Evolutionary conservation across 2,797 vertebrate genomes (phyloP).

Genomic region (Vireo griseus): DNA sequence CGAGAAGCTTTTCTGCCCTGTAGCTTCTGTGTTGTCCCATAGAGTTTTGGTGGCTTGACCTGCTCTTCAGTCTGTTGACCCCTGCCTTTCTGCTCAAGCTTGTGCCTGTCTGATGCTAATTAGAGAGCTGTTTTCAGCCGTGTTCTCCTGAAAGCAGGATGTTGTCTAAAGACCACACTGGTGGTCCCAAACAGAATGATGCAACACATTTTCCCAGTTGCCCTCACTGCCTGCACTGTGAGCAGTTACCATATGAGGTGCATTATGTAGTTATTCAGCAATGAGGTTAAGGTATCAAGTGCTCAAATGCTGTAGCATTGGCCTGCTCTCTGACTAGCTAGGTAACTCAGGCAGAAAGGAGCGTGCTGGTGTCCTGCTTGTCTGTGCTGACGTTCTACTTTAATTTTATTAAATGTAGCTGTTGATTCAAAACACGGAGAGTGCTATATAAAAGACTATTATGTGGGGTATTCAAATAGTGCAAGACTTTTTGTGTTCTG

Average conservation of each 20-base stretch:
- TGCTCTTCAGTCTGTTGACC: slow-evolving; percentile 69
- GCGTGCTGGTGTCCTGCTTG: background rate
- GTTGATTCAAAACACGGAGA: background rate
- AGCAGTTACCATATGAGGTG: background rate
- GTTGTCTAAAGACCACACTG: slow-evolving; percentile 61
- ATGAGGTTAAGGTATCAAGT: slow-evolving; percentile 1
- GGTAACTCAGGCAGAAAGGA: background rate
- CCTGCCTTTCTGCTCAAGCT: slow-evolving; percentile 67
- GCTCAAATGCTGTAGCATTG: background rate
- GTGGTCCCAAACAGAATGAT: slow-evolving; percentile 67
- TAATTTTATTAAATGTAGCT: background rate
- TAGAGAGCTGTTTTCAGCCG: slow-evolving; percentile 71
- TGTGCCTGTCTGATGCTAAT: slow-evolving; percentile 81
- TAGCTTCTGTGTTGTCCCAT: slow-evolving; percentile 58
- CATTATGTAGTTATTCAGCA: background rate
- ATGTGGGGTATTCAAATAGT: background rate
- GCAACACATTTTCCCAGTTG: background rate
- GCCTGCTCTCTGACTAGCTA: background rate
- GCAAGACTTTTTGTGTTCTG: background rate
- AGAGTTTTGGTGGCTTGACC: slow-evolving; percentile 69
- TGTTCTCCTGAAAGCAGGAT: slow-evolving; percentile 63
- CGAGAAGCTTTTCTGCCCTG: slow-evolving; percentile 44
- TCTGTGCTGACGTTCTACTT: background rate
- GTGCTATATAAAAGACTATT: background rate
- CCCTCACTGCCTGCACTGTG: slow-evolving; percentile 11